Conservation (phyloP, 2,113 vertebrate species). For the Patagioenas fasciata region DNA sequence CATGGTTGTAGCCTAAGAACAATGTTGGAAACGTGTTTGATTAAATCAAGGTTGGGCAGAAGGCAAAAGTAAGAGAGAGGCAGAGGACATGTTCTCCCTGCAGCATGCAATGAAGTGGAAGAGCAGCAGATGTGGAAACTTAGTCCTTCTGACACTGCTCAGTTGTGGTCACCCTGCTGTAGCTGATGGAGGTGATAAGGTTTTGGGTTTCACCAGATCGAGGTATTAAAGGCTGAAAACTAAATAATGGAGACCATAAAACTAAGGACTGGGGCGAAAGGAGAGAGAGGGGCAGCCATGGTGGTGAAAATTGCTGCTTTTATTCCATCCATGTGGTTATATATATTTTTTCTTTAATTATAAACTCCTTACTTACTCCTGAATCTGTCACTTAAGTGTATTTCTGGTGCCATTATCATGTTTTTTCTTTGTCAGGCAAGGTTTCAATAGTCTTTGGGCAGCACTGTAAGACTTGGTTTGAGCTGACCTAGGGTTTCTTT, state of each 20-base stretch:
- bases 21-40: neutral
- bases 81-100: neutral
- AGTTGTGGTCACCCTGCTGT: neutral
- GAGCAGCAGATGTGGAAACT: neutral
- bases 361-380: neutral
- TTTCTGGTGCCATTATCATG: neutral
- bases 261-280: neutral
- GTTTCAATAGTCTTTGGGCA: neutral
- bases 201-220: neutral
- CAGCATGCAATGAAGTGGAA: neutral
- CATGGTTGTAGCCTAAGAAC: neutral
- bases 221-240: neutral
- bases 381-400: neutral
- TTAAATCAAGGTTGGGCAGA: neutral
- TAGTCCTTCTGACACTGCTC: neutral
- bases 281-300: neutral
- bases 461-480: neutral
- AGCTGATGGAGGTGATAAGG: neutral
- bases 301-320: neutral
- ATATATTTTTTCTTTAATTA: neutral
- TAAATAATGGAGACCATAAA: neutral
- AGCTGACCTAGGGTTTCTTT: neutral
- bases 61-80: neutral
- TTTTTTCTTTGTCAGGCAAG: neutral
- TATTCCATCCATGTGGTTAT: neutral